Evolutionary conservation across 2,888 invertebrate genomes (phyloP).

Genomic region (Cyclophora albipunctata): DNA sequence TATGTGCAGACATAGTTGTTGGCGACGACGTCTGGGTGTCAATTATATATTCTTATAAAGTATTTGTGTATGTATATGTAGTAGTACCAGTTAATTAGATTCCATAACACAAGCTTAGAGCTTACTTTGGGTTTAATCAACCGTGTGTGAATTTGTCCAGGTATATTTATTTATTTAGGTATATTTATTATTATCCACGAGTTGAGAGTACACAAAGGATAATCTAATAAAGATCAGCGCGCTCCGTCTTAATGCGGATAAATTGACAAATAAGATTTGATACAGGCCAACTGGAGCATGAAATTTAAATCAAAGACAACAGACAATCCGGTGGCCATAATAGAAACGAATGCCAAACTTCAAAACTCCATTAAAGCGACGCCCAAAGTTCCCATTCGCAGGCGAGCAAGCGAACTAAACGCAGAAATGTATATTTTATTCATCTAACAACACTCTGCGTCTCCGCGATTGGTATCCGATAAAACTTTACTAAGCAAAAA

Average conservation of each 20-base stretch:
- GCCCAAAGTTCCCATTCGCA: constrained; percentile 60
- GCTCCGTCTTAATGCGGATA: constrained; percentile 33
- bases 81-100: too few relatives aligned
- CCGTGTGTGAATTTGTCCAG: too few relatives aligned
- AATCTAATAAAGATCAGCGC: constrained; percentile 24
- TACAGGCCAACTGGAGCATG: constrained; percentile 52
- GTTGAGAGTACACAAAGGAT: background rate
- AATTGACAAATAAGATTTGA: constrained; percentile 56
- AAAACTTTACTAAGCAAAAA: constrained; percentile 66
- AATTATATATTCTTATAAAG: too few relatives aligned
- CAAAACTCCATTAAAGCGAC: constrained; percentile 62
- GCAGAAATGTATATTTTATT: constrained; percentile 69
- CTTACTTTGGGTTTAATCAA: too few relatives aligned
- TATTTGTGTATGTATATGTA: too few relatives aligned
- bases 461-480: constrained; percentile 62
- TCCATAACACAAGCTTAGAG: too few relatives aligned
- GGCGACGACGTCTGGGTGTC: too few relatives aligned
- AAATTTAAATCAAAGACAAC: constrained; percentile 66
- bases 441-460: constrained; percentile 57
- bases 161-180: too few relatives aligned
- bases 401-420: constrained; percentile 51
- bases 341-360: constrained; percentile 67
- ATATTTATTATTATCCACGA: too few relatives aligned
- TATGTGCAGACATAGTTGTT: too few relatives aligned
- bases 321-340: constrained; percentile 59